Conservation (phyloP, 2,113 vertebrate genomes). For the Euleptes europaea region DNA sequence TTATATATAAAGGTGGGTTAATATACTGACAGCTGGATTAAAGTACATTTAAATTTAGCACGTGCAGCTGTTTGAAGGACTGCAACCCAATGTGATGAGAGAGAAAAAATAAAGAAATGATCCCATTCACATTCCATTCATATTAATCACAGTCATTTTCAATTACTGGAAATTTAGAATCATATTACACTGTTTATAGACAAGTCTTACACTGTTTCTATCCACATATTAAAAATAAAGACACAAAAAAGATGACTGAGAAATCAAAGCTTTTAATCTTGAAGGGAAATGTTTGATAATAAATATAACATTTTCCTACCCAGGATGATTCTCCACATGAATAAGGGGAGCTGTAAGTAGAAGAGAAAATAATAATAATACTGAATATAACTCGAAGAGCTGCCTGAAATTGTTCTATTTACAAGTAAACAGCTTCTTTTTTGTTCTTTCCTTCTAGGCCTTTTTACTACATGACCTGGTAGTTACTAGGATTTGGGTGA, state of each 20-base stretch:
- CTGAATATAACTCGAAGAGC: constrained; percentile 17
- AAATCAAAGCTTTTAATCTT: constrained; percentile 22
- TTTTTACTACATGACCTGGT: background rate
- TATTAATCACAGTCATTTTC: background rate
- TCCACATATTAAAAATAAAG: background rate
- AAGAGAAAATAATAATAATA: constrained; percentile 25
- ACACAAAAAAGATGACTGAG: constrained; percentile 21
- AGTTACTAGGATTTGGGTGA: background rate
- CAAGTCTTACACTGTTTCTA: background rate
- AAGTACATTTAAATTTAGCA: background rate
- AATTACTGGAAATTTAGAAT: background rate
- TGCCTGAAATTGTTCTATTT: background rate
- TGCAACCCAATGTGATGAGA: background rate
- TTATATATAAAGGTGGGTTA: background rate
- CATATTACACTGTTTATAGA: background rate
- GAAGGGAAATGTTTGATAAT: background rate
- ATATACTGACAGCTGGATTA: background rate
- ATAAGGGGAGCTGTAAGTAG: constrained; percentile 36
- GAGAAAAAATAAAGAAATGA: background rate
- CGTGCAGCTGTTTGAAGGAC: background rate
- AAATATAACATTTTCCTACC: constrained; percentile 52
- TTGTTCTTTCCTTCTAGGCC: background rate
- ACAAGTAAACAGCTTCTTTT: background rate
- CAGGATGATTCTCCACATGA: constrained; percentile 47
- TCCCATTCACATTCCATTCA: background rate